Evolutionary conservation across 2,888 invertebrate genomes (phyloP), one percentile per base, ranked within the genome.

Genomic region (Meloe dianella): DNA sequence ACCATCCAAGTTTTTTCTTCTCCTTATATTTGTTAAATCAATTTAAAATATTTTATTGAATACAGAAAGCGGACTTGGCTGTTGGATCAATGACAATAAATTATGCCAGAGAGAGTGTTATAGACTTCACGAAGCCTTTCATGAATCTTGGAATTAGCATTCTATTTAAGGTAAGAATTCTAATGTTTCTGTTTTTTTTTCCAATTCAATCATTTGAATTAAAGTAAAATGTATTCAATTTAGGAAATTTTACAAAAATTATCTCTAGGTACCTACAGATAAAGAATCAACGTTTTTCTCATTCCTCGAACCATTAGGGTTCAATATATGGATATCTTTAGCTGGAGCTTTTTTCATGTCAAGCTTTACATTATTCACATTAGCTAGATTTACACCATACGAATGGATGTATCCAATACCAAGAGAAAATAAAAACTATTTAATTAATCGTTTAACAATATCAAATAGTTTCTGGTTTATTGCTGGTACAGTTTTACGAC

Each of bases 101-200:
- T 78, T 95, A 94, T 81, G 92, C 93, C 29, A 85, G 96, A 58
- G 94, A 95, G 78, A 92, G 93, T 81, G 94, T 94, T 67, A 93
- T 96, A 74, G 95, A 95, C 84, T 96, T 96, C 81, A 95, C 95
- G 9, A 94, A 95, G 81, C 96, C 95, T 1, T 96, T 95, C 84
- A 94, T 96, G 91, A 95, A 94, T 82, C 87, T 95, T 22, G 96
- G 95, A 47, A 95, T 95, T 75, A 91, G 93, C 77, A 95, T 96
- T 76, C 86, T 95, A 65, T 94, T 93, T 82, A 93, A 93, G 88
- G 90, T 90, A 84, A 83, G 79, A 22, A 51, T 22, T 20, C 63
- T 12, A 41, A 38, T 61, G 57, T 56, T 56, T 27, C 24, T 10
- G 2, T n/a, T 41, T n/a, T 22, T 20, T 24, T 59, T 61, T 17